Conservation (phyloP, 2,888 invertebrate species). For the Caenorhabditis sp. region DNA sequence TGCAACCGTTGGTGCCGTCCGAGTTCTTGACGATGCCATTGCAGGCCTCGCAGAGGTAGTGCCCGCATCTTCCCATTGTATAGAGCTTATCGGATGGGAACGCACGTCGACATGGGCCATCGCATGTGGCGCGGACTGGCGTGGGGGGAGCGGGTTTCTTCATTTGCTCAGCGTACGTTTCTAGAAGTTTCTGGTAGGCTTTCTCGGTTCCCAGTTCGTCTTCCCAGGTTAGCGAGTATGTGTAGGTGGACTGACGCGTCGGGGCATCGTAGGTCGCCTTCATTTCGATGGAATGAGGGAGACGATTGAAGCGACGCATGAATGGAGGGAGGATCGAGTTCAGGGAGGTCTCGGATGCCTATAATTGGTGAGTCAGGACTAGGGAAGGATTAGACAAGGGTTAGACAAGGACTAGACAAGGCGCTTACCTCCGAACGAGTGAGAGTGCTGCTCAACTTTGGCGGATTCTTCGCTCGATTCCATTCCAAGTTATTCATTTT, state of each 20-base stretch:
- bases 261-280: not conserved
- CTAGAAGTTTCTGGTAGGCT: not conserved
- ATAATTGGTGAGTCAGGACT: no score
- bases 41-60: conserved; percentile 15
- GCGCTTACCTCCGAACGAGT: not conserved
- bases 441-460: not conserved
- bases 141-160: not conserved
- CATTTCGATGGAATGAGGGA: not conserved
- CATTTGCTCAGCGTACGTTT: not conserved
- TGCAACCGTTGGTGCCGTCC: conserved; percentile 10
- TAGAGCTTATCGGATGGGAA: not conserved
- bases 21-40: conserved; percentile 8
- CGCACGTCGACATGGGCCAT: conserved; percentile 7
- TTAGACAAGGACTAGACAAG: no score
- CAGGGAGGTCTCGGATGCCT: no score
- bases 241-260: not conserved
- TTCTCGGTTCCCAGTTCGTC: not conserved
- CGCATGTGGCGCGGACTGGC: not conserved
- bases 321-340: not conserved
- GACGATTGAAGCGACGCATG: not conserved
- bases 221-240: conserved; percentile 1
- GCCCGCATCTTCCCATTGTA: not conserved
- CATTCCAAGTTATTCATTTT: no score
- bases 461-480: no score
- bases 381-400: no score